Percentiles rank a stretch among this genome's conserved stretches.
These are phyloP conservation scores for Apotomis betuletana DNA, from an alignment of 2,888 invertebrate genomes.

Conservation along the genomic window DNA sequence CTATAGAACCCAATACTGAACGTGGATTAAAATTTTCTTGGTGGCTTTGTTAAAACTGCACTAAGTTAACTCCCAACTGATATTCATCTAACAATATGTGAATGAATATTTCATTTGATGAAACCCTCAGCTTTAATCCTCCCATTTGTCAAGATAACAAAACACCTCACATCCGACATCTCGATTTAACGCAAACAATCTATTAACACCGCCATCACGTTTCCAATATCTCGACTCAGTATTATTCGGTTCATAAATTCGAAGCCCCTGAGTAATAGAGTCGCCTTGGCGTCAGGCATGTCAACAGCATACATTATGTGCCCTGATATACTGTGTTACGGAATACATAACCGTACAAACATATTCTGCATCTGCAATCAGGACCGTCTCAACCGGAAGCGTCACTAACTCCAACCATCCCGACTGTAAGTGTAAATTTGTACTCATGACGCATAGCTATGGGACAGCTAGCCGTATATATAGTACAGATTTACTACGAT, in stretches of 20 bases:
- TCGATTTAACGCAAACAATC: conserved; percentile 43
- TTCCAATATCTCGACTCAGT: conserved; percentile 74
- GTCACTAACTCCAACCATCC: not conserved
- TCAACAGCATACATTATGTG: conserved; percentile 73
- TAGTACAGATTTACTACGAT: conserved; percentile 37
- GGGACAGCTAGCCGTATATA: conserved; percentile 33
- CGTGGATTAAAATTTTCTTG: too few relatives aligned
- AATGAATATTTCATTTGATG: too few relatives aligned
- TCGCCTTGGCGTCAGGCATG: conserved; percentile 68
- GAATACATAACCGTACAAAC: conserved; percentile 38
- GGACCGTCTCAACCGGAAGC: not conserved
- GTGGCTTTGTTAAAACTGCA: too few relatives aligned
- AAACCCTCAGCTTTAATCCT: not conserved
- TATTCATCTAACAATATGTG: too few relatives aligned
- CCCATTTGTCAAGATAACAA: not conserved
- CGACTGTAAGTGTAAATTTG: conserved; percentile 20
- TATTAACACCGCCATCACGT: conserved; percentile 72
- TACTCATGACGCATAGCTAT: conserved; percentile 38
- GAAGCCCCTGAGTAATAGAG: conserved; percentile 70
- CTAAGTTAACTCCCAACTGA: too few relatives aligned
- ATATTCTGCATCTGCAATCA: conserved; percentile 18
- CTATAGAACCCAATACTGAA: too few relatives aligned
- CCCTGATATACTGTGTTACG: conserved; percentile 54
- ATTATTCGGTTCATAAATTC: conserved; percentile 77
- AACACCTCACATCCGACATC: not conserved